A percentile compares a stretch with the other conserved stretches of the same genome.
phyloP scores from a whole-genome alignment of 2,797 vertebrate species.

The Falco berigora region DNA sequence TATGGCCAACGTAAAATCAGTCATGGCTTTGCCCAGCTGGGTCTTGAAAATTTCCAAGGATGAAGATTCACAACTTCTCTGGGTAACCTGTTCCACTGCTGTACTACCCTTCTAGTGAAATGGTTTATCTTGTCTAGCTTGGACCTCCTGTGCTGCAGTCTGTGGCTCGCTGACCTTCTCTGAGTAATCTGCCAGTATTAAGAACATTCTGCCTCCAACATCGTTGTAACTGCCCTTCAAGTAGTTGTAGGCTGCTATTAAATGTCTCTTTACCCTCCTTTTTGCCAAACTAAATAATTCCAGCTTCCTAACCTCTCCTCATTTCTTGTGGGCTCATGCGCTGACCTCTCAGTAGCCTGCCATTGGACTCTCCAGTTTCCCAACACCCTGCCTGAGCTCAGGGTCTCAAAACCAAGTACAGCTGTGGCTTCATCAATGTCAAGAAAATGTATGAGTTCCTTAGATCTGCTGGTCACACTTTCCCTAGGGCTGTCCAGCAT shows the following conservation, averaged over 20 bases:
- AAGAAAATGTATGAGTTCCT: neutral
- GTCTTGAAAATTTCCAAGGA: neutral
- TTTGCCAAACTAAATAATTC: neutral
- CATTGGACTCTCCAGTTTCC: neutral
- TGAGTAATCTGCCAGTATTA: neutral
- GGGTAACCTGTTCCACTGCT: neutral
- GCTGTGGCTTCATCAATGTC: neutral
- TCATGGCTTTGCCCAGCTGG: neutral
- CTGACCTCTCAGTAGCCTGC: neutral
- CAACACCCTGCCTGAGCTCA: neutral
- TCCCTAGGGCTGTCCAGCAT: neutral
- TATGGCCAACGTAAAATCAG: neutral
- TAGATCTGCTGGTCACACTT: neutral
- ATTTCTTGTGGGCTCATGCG: neutral
- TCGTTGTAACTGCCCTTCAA: neutral
- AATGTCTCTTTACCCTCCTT: neutral
- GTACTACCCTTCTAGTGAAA: neutral
- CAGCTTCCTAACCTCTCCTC: neutral
- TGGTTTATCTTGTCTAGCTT: neutral
- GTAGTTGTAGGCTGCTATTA: neutral
- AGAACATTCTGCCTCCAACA: neutral
- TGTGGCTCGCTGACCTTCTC: neutral
- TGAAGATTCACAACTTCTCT: neutral
- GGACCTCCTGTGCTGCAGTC: neutral
- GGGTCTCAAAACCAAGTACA: neutral